phyloP scores from a whole-genome alignment of 1,140 invertebrate genomes.

The Cyrtorhinus lividipennis region DNA sequence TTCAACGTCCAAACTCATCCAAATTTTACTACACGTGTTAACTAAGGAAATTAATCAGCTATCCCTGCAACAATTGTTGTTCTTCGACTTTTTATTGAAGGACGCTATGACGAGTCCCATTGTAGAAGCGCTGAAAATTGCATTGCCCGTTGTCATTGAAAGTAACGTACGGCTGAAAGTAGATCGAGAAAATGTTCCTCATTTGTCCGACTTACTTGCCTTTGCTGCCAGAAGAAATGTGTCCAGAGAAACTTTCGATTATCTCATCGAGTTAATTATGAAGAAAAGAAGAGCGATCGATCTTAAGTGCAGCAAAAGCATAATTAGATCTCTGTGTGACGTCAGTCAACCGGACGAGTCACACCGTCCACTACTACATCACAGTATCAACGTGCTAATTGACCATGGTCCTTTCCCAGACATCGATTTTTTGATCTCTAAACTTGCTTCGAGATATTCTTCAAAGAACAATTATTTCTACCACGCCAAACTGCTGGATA shows the following conservation, averaged over 20 bases:
- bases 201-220: constrained; percentile 35
- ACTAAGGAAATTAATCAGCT: constrained; percentile 41
- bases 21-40: constrained; percentile 44
- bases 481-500: constrained; percentile 39
- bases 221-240: constrained; percentile 35
- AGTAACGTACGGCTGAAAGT: constrained; percentile 37
- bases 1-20: constrained; percentile 37
- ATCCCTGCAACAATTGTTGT: constrained; percentile 41
- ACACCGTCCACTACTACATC: constrained; percentile 7
- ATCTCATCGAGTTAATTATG: constrained; percentile 19
- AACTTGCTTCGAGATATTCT: constrained; percentile 30
- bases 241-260: constrained; percentile 30
- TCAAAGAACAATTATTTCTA: constrained; percentile 38
- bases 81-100: constrained; percentile 39
- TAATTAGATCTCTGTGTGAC: constrained; percentile 21
- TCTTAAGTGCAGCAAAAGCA: constrained; percentile 20
- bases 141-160: constrained; percentile 46
- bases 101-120: constrained; percentile 35
- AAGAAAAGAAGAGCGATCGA: constrained; percentile 16
- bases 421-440: constrained; percentile 33
- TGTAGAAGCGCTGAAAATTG: constrained; percentile 39
- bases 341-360: neutral
- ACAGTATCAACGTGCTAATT: constrained; percentile 25
- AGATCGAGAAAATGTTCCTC: constrained; percentile 34
- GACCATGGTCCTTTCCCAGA: constrained; percentile 33